A percentile compares a stretch with the other conserved stretches of the same genome.
Conservation (phyloP, 2,888 invertebrate species). For the Conchocele bisecta region DNA sequence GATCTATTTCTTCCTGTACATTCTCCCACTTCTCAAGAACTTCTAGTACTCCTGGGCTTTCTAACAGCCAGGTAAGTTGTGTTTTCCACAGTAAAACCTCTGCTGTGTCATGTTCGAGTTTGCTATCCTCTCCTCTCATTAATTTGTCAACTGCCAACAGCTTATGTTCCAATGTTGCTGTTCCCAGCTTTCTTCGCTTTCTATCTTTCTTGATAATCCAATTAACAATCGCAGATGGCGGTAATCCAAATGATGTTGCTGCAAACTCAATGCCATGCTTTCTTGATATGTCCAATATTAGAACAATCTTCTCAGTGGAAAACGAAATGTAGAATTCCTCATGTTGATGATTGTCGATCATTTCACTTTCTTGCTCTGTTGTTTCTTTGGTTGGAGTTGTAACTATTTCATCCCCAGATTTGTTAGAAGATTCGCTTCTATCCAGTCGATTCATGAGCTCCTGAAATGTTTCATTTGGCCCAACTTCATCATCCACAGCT, state of each 20-base stretch:
- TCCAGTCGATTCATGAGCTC: background rate
- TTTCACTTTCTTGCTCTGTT: too few species aligned
- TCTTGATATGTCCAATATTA: slow-evolving; percentile 55
- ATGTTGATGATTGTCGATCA: slow-evolving; percentile 21
- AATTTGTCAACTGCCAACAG: slow-evolving; percentile 19
- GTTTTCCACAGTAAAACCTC: slow-evolving; percentile 30
- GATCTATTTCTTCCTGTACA: slow-evolving; percentile 4
- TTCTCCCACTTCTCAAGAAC: slow-evolving; percentile 46
- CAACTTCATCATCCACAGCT: background rate
- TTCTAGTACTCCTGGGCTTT: slow-evolving; percentile 36
- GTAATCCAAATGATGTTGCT: slow-evolving; percentile 54
- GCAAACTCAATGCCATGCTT: slow-evolving; percentile 58
- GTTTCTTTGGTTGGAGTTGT: too few species aligned
- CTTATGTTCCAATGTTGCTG: slow-evolving; percentile 47
- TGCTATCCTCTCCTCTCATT: background rate
- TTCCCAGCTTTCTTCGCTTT: slow-evolving; percentile 42
- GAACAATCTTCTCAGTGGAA: slow-evolving; percentile 48
- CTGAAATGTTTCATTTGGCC: background rate
- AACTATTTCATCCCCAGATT: too few species aligned
- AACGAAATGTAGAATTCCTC: slow-evolving; percentile 52
- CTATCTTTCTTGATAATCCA: slow-evolving; percentile 59
- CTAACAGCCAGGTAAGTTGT: slow-evolving; percentile 45
- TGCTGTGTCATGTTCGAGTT: background rate
- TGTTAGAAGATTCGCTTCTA: too few species aligned
- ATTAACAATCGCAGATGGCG: slow-evolving; percentile 48